These are phyloP conservation scores for Anguilla rostrata DNA, from an alignment of 2,113 vertebrate species.

Conservation along the genomic window DNA sequence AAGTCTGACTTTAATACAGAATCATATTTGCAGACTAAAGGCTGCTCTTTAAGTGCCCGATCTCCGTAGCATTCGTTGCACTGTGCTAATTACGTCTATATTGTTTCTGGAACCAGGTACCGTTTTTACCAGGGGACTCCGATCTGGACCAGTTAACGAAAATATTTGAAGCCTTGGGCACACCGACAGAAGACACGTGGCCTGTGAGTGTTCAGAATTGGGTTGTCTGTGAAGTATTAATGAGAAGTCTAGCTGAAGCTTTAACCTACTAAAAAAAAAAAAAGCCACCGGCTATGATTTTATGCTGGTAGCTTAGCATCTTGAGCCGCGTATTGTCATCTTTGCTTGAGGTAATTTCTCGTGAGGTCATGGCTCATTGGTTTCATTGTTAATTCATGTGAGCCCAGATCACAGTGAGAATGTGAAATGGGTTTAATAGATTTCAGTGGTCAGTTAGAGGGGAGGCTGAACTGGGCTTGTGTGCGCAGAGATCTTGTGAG, in stretches of 20 bases:
- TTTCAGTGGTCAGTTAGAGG: neutral
- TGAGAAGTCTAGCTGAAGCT: neutral
- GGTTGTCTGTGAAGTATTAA: constrained; percentile 31
- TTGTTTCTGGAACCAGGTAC: constrained; percentile 71
- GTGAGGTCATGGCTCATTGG: neutral
- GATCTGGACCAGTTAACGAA: constrained; percentile 95
- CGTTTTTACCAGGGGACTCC: constrained; percentile 94
- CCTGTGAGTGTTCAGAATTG: constrained; percentile 74
- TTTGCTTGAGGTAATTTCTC: neutral
- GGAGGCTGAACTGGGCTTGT: neutral
- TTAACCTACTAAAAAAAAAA: neutral
- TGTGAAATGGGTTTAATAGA: neutral
- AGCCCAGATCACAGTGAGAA: neutral
- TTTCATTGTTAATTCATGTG: neutral
- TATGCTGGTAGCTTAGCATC: neutral
- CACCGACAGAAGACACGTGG: constrained; percentile 92
- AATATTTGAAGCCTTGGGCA: constrained; percentile 96
- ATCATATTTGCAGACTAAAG: neutral
- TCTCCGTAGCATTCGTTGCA: neutral
- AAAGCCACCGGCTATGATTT: neutral
- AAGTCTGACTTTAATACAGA: neutral
- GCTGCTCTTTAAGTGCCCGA: neutral
- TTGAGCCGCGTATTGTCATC: neutral
- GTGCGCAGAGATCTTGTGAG: neutral
- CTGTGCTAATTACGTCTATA: constrained; percentile 9